Conservation (phyloP, 1,140 invertebrate genomes). For the Nasonia vitripennis region DNA sequence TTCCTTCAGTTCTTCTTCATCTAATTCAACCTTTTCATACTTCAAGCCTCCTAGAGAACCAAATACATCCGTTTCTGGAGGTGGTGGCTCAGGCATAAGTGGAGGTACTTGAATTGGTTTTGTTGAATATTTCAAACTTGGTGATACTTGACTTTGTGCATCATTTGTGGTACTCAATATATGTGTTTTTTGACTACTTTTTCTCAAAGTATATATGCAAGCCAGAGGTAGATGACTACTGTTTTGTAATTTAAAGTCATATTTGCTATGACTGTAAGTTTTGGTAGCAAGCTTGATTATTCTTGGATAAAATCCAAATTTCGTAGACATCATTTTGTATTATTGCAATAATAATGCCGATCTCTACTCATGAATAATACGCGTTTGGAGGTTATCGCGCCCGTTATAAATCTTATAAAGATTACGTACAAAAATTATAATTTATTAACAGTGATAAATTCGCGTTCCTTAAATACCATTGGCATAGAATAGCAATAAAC, state of each 20-base stretch:
- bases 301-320: slow-evolving; percentile 25
- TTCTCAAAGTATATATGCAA: not conserved
- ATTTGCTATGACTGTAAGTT: slow-evolving; percentile 5
- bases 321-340: slow-evolving; percentile 52
- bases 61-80: slow-evolving; percentile 63
- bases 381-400: not conserved
- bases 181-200: not conserved
- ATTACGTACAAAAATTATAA: not conserved
- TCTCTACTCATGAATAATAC: not conserved
- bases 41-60: slow-evolving; percentile 63
- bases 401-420: not conserved
- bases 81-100: not conserved
- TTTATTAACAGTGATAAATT: not conserved
- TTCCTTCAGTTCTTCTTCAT: slow-evolving; percentile 62
- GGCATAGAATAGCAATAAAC: too few relatives aligned
- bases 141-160: not conserved
- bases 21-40: slow-evolving; percentile 62
- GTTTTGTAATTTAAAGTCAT: not conserved
- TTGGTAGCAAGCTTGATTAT: slow-evolving; percentile 36
- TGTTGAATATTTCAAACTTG: slow-evolving; percentile 26
- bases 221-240: not conserved
- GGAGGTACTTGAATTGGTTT: slow-evolving; percentile 31
- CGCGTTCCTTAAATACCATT: not conserved
- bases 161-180: not conserved
- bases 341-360: not conserved